Conservation (phyloP, 2,113 vertebrate species). For the Chrysochloris asiatica region DNA sequence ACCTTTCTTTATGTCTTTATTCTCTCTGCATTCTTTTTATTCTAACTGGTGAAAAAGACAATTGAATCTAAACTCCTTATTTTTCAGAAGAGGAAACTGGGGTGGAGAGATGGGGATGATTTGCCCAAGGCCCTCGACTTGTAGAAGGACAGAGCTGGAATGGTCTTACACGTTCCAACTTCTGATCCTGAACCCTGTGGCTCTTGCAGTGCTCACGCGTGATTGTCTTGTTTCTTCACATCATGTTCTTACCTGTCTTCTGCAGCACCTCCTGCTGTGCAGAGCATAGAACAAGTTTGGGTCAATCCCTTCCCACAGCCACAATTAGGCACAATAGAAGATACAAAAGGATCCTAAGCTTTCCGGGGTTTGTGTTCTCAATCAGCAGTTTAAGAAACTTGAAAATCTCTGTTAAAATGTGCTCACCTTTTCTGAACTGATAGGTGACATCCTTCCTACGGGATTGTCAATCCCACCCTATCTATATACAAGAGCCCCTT, state of each 20-base stretch:
- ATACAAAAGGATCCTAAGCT: background rate
- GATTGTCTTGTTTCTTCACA: background rate
- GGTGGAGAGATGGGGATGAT: background rate
- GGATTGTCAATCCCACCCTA: constrained; percentile 45
- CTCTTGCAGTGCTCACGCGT: background rate
- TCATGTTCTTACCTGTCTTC: background rate
- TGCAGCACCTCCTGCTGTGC: background rate
- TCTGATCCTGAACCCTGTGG: background rate
- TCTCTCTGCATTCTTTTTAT: background rate
- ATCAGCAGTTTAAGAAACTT: constrained; percentile 8
- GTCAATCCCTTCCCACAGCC: background rate
- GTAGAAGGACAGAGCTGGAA: background rate
- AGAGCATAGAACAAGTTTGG: background rate
- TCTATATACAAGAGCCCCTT: background rate
- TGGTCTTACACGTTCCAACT: no score
- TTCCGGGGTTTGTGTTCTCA: background rate
- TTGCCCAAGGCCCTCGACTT: background rate
- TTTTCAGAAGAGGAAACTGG: background rate
- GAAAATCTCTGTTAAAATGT: constrained; percentile 17
- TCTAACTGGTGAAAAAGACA: background rate
- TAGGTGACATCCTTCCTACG: constrained; percentile 64
- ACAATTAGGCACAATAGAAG: background rate
- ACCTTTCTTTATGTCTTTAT: background rate
- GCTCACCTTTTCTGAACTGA: constrained; percentile 27
- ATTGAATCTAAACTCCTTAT: background rate